Evolutionary conservation across 2,888 invertebrate species (phyloP).

Genomic region (Thereva nobilitata): DNA sequence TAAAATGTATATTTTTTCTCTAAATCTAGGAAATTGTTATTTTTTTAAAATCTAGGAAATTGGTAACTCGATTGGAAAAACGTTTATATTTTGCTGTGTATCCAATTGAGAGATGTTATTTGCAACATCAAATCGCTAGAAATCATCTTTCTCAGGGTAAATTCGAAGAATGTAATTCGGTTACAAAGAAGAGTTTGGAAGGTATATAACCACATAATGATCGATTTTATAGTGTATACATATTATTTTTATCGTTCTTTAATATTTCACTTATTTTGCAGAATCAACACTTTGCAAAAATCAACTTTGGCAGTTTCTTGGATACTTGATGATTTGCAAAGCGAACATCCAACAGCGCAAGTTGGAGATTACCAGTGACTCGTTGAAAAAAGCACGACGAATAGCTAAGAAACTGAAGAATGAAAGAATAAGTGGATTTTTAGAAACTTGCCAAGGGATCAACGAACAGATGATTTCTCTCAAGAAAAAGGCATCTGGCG

Average conservation of each 20-base stretch:
- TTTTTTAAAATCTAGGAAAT: neutral
- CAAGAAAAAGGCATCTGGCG: neutral
- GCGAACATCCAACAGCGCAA: slow-evolving; percentile 27
- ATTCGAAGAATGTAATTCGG: slow-evolving; percentile 32
- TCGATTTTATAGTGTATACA: no score
- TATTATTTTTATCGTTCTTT: no score
- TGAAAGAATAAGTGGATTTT: slow-evolving; percentile 21
- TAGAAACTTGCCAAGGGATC: slow-evolving; percentile 25
- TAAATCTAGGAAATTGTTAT: neutral
- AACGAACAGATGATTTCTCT: neutral
- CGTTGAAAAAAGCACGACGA: slow-evolving; percentile 14
- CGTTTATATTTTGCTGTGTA: slow-evolving; percentile 29
- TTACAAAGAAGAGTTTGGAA: slow-evolving; percentile 36
- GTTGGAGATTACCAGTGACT: slow-evolving; percentile 16
- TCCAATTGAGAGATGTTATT: slow-evolving; percentile 40
- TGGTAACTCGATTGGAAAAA: slow-evolving; percentile 20
- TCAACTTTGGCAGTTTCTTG: slow-evolving; percentile 35
- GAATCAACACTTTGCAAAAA: slow-evolving; percentile 36
- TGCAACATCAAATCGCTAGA: slow-evolving; percentile 35
- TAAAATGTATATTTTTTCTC: neutral
- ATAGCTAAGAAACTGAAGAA: slow-evolving; percentile 27
- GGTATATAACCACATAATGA: slow-evolving; percentile 9
- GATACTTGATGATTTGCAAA: slow-evolving; percentile 20
- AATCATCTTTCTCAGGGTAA: slow-evolving; percentile 36
- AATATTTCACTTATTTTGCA: slow-evolving; percentile 4